phyloP scores from a whole-genome alignment of 1,140 invertebrate species.

The Charaxes varanes region DNA sequence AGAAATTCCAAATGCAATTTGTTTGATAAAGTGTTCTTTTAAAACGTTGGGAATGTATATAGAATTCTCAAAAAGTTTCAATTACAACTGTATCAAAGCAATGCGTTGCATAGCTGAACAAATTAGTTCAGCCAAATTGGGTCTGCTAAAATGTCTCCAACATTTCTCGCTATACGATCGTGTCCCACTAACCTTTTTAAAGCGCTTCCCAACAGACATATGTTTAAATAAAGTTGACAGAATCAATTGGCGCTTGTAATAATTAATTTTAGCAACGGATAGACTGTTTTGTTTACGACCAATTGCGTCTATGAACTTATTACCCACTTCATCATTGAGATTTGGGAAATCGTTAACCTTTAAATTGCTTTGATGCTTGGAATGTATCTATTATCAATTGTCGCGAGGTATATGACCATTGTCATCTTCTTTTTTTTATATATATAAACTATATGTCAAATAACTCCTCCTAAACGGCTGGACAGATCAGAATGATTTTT shows the following conservation, averaged over 20 bases:
- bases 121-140: constrained; percentile 22
- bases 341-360: constrained; percentile 25
- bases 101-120: background rate
- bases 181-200: constrained; percentile 41
- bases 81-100: no score
- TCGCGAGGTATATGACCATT: no score
- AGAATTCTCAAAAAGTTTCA: no score
- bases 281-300: constrained; percentile 23
- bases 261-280: constrained; percentile 53
- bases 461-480: no score
- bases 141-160: constrained; percentile 3
- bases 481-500: no score
- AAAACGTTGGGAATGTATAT: no score
- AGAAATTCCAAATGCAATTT: no score
- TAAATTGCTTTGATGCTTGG: constrained; percentile 13
- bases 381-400: constrained; percentile 11
- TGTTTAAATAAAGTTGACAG: constrained; percentile 58
- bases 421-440: background rate
- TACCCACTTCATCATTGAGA: constrained; percentile 29
- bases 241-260: constrained; percentile 38
- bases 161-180: constrained; percentile 17
- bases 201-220: constrained; percentile 27
- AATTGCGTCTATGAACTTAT: constrained; percentile 25
- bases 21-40: no score
- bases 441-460: no score